phyloP scores from a whole-genome alignment of 2,888 invertebrate genomes.

The Conus canariensis region DNA sequence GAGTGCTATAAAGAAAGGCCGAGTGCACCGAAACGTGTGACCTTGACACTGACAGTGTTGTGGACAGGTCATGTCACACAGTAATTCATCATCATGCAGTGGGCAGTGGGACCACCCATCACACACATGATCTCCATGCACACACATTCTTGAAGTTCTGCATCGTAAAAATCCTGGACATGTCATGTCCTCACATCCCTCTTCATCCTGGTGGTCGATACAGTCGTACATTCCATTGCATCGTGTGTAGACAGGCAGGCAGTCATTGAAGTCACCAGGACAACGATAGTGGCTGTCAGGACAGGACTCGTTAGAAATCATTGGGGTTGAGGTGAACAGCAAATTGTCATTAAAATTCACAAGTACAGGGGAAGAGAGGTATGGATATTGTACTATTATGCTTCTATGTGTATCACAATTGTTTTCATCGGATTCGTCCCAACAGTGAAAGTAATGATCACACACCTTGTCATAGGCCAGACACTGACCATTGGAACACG shows the following conservation, averaged over 20 bases:
- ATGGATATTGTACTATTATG: too few relatives aligned
- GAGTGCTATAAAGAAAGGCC: not conserved
- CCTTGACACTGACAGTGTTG: not conserved
- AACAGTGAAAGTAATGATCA: not conserved
- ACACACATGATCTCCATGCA: not conserved
- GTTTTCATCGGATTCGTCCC: not conserved
- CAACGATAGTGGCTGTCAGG: constrained; percentile 16
- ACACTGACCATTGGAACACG: not conserved
- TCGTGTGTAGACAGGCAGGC: constrained; percentile 14
- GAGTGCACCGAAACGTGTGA: not conserved
- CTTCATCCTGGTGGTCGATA: constrained; percentile 17
- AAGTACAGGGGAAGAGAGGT: not conserved
- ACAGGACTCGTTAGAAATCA: not conserved
- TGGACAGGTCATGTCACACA: not conserved
- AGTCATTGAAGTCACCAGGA: not conserved
- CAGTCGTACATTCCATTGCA: constrained; percentile 10
- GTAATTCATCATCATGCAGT: not conserved
- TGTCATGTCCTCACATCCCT: not conserved
- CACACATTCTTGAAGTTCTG: not conserved
- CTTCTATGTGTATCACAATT: not conserved
- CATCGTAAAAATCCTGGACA: constrained; percentile 4
- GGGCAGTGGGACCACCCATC: constrained; percentile 16
- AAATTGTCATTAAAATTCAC: not conserved
- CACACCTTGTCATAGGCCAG: not conserved
- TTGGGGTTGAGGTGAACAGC: not conserved